Evolutionary conservation across 2,113 vertebrate genomes (phyloP), one percentile per base, ranked within the genome.

Genomic region (Poecile atricapillus): DNA sequence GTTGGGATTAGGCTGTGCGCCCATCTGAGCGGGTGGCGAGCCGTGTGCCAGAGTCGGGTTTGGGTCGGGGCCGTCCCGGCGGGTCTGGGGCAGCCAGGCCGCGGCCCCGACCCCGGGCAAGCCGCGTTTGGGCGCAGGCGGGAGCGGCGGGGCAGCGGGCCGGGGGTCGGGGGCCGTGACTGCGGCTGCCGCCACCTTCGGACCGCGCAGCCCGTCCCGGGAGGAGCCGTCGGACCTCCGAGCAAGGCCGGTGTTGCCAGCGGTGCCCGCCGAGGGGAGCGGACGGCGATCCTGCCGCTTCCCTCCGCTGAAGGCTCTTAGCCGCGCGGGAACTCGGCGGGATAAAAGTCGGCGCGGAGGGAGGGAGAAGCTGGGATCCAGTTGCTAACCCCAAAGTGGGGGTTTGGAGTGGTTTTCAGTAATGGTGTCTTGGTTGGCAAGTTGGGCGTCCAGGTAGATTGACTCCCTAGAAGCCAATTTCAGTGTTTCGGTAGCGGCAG

Each of bases 261-360:
- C 1, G 16, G 37, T 33, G 67, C 24, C 11, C 8, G 22, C 43
- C 7, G 52, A 0, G 19, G 2, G 62, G 47, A 28, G 15, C 28
- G 17, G 14, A 2, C 1, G 3, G 64, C 77, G 0, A 0, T 20
- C 31, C n/a, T 0, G 63, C 39, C 17, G 7, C 5, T 33, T 56
- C 59, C 39, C 35, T 13, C 25, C 1, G n/a, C 41, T 5, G 7
- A 9, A 9, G n/a, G 15, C 27, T 55, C 25, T 28, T 10, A 10
- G 2, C 33, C 27, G n/a, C 56, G 14, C 1, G 31, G 46, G 4
- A 52, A 8, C 1, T 19, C 7, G 7, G n/a, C 31, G 39, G 59
- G n/a, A 20, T n/a, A 3, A 5, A 44, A 31, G 20, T 28, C 6
- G 13, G 14, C 5, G 49, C 7, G 2, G 49, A 15, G 27, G 47